Evolutionary conservation across 2,888 invertebrate genomes (phyloP), one percentile per base, ranked within the genome.

Genomic region (Corbicula japonica): DNA sequence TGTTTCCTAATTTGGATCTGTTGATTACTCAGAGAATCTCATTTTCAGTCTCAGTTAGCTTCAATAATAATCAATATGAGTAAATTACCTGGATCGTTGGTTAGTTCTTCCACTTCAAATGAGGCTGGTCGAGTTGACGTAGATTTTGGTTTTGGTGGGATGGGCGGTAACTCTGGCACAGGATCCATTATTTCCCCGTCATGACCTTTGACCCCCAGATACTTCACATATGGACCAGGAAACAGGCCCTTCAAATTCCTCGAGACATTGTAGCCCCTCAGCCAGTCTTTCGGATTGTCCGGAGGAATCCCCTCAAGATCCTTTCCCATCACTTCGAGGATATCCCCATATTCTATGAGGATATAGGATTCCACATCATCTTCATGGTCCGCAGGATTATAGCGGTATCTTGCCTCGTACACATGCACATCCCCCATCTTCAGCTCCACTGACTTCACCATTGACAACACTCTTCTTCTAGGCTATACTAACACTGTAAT

Each of bases 171-270:
- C 21, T 54, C 61, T 1, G 73, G 74, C 3, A 68, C 74, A 23
- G 50, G 50, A 18, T 83, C 83, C 44, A 70, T 50, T 21, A 80
- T 69, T 26, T 76, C 76, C n/a, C 80, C 80, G 48, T 77, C 74
- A 28, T 78, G 61, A 21, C 72, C 78, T 61, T 79, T 81, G 28
- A 74, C 54, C 41, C 76, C 76, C 26, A 84, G 52, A 70, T 84
- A 87, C 35, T 78, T 80, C n/a, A 86, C 81, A 61, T 86, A 88
- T 10, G 83, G 84, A 8, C 87, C 86, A 12, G 88, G 88, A 61
- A 88, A 88, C 26, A 84, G 71, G 6, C 88, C 88, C 15, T 78
- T 68, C 35, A 83, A 21, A 46, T 82, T 81, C 65, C 84, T 80
- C 10, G 84, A 83, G 12, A 82, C 76, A 72, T 88, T 88, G 32